Conservation (phyloP, 2,797 vertebrate genomes). For the Otolemur crassicaudatus region DNA sequence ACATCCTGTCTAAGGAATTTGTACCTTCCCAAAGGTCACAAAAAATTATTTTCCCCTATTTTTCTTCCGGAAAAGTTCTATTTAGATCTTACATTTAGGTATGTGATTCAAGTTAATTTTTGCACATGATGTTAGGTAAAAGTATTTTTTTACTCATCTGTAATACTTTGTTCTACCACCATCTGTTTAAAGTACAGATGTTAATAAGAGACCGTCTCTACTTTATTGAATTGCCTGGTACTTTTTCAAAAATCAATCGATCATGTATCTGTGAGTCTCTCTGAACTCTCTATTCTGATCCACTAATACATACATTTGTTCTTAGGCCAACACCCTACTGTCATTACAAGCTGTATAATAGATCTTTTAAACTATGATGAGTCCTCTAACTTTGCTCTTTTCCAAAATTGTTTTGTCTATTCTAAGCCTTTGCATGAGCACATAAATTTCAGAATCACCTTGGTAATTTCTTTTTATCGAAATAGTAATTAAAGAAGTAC, state of each 20-base stretch:
- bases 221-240: neutral
- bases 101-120: slow-evolving; percentile 1
- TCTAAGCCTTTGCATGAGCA: neutral
- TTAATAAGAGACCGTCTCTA: neutral
- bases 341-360: neutral
- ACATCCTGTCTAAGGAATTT: neutral
- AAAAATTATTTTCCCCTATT: neutral
- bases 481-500: neutral
- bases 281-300: neutral
- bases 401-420: neutral
- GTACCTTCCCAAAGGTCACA: neutral
- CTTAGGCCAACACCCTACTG: neutral
- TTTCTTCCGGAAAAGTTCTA: neutral
- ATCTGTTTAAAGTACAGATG: neutral
- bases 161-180: neutral
- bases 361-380: neutral
- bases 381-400: neutral
- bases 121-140: neutral
- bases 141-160: neutral
- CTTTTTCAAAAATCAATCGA: neutral
- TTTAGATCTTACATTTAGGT: neutral
- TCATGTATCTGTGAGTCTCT: neutral
- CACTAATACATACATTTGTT: neutral
- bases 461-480: neutral
- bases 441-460: neutral